A percentile compares a stretch with the other conserved stretches of the same genome.
Conservation (phyloP, 2,888 invertebrate species). For the Charanyca ferruginea region DNA sequence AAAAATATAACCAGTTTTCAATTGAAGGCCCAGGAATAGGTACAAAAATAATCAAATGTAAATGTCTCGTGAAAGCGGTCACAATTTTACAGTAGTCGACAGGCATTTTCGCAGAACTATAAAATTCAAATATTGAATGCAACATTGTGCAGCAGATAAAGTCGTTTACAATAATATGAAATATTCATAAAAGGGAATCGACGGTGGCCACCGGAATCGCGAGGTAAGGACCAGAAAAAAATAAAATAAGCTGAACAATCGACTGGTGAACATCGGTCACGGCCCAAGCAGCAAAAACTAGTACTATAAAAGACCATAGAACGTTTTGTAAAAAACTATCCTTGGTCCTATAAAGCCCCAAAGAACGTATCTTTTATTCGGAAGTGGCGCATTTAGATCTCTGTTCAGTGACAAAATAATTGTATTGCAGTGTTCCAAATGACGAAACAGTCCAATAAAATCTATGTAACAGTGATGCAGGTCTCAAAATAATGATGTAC, state of each 20-base stretch:
- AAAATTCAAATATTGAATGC: constrained; percentile 82
- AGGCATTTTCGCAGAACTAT: constrained; percentile 77
- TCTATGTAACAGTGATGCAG: too few relatives aligned
- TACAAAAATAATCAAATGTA: constrained; percentile 61
- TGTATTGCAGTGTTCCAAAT: too few relatives aligned
- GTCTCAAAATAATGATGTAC: too few relatives aligned
- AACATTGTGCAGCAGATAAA: constrained; percentile 84
- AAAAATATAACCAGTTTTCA: constrained; percentile 48
- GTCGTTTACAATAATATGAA: constrained; percentile 88
- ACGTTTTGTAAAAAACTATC: too few relatives aligned
- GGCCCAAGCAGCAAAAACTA: too few relatives aligned
- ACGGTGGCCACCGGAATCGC: constrained; percentile 79
- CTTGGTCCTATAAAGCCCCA: too few relatives aligned
- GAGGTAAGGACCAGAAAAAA: constrained; percentile 72
- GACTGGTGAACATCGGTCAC: constrained; percentile 74
- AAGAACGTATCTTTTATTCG: too few relatives aligned
- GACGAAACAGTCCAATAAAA: too few relatives aligned
- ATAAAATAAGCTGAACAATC: constrained; percentile 72
- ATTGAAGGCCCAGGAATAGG: constrained; percentile 45
- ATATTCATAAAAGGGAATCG: constrained; percentile 87
- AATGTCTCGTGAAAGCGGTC: constrained; percentile 62
- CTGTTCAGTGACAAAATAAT: too few relatives aligned
- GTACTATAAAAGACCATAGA: too few relatives aligned
- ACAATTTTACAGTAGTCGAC: constrained; percentile 70
- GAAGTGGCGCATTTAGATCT: too few relatives aligned